Evolutionary conservation across 2,113 vertebrate species (phyloP).

Genomic region (Colossoma macropomum): DNA sequence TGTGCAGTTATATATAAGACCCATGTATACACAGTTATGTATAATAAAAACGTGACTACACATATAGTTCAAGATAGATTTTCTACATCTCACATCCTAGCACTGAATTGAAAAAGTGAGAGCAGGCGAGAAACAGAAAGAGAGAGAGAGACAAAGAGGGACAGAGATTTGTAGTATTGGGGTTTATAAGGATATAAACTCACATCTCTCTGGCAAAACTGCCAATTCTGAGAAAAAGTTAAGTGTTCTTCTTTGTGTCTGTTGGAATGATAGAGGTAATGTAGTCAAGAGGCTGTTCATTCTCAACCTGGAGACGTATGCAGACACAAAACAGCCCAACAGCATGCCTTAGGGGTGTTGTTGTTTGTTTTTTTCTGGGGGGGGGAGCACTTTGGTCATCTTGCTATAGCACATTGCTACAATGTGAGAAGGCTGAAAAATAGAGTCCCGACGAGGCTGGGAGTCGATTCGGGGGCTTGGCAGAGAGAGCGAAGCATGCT

Average conservation of each 20-base stretch:
- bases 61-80: too few species aligned
- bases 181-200: too few species aligned
- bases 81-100: too few species aligned
- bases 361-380: background rate
- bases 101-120: too few species aligned
- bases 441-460: background rate
- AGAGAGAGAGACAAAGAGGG: too few species aligned
- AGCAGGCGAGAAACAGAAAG: too few species aligned
- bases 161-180: too few species aligned
- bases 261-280: background rate
- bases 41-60: too few species aligned
- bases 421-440: background rate
- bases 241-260: background rate
- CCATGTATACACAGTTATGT: too few species aligned
- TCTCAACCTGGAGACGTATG: background rate
- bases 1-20: too few species aligned
- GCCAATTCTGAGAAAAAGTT: too few species aligned
- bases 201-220: too few species aligned
- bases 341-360: background rate
- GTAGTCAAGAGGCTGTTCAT: background rate
- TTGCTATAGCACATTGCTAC: conserved; percentile 10
- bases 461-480: conserved; percentile 13
- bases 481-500: background rate
- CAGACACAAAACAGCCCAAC: background rate
- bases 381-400: background rate